Evolutionary conservation across 2,113 vertebrate species (phyloP).

Genomic region (Sinosuthora webbiana): DNA sequence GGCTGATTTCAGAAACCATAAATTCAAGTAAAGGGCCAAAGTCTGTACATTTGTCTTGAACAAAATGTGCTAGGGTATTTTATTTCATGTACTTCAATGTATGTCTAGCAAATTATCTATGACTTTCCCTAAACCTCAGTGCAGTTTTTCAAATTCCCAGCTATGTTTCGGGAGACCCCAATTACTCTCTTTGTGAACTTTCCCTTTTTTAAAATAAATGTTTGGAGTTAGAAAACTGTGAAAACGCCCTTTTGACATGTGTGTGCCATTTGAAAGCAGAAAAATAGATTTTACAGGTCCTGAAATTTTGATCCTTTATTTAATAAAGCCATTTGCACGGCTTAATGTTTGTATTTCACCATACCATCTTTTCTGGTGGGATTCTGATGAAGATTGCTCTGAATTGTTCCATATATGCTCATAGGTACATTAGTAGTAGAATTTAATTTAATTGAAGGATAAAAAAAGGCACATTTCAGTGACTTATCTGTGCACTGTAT

Average conservation of each 20-base stretch:
- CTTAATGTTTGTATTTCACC: background rate
- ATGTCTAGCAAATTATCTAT: slow-evolving; percentile 10
- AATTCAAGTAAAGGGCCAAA: background rate
- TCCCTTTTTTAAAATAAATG: background rate
- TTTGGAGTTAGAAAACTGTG: background rate
- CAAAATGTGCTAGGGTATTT: background rate
- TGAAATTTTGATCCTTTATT: background rate
- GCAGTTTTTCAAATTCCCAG: background rate
- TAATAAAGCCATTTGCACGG: background rate
- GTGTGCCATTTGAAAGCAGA: background rate
- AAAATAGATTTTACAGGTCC: background rate
- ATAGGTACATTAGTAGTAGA: background rate
- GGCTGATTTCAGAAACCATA: background rate
- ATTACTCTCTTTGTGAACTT: slow-evolving; percentile 23
- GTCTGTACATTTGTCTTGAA: background rate
- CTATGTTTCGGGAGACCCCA: slow-evolving; percentile 6
- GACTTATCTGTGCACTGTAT: background rate
- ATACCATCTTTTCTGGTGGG: background rate
- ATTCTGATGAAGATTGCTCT: background rate
- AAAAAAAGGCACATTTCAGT: background rate
- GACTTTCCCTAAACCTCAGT: background rate
- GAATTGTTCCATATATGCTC: background rate
- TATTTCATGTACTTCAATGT: background rate
- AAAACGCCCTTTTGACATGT: background rate
- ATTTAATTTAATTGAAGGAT: background rate